These are phyloP conservation scores for Dicyrtoma fusca DNA, from an alignment of 2,888 invertebrate species.

Conservation along the genomic window DNA sequence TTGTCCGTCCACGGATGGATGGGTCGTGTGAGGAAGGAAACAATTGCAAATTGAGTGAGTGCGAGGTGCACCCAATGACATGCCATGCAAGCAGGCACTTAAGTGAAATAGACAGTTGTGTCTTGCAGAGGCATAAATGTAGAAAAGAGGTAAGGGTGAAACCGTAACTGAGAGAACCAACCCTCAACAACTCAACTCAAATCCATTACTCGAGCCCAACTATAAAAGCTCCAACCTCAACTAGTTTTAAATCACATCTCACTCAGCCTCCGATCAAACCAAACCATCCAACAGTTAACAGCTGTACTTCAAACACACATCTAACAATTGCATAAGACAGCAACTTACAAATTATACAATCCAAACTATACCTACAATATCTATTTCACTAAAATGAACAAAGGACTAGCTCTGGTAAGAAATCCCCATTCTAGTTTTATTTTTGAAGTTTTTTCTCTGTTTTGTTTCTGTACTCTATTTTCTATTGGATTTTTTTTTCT, in stretches of 20 bases:
- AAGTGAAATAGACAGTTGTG: background rate
- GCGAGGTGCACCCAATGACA: constrained; percentile 12
- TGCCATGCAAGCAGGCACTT: too few species aligned
- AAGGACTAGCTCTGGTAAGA: constrained; percentile 25
- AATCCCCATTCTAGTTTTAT: background rate
- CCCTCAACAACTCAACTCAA: background rate
- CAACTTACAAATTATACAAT: background rate
- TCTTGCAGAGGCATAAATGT: too few species aligned
- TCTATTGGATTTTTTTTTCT: constrained; percentile 5
- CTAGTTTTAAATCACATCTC: constrained; percentile 25
- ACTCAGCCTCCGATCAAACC: background rate
- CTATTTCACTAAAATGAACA: constrained; percentile 22
- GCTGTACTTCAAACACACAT: too few species aligned
- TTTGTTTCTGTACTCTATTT: background rate
- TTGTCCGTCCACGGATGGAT: constrained; percentile 30
- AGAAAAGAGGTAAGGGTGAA: constrained; percentile 7
- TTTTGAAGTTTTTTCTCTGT: background rate
- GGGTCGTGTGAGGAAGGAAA: constrained; percentile 18
- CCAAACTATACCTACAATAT: background rate
- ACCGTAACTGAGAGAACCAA: background rate
- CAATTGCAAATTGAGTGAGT: background rate
- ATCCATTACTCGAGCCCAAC: background rate
- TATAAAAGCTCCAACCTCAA: constrained; percentile 22
- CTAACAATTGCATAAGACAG: too few species aligned
- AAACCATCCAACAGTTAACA: background rate